phyloP scores from a whole-genome alignment of 2,113 vertebrate species.

The Nothocercus julius region DNA sequence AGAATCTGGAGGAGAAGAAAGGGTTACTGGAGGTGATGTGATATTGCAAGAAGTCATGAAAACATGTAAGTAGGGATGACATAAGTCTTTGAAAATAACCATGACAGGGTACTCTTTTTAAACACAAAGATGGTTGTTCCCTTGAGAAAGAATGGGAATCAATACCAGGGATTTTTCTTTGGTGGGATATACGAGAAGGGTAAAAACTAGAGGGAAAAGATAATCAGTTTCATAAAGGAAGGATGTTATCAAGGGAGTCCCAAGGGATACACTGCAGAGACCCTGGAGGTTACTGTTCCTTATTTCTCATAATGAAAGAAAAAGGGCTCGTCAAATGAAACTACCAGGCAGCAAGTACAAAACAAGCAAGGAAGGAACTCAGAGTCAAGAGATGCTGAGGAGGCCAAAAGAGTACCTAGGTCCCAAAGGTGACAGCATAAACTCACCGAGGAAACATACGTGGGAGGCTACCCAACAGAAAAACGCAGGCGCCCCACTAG shows the following conservation, averaged over 20 bases:
- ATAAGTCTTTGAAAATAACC: background rate
- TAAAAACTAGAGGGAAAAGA: background rate
- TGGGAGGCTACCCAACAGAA: background rate
- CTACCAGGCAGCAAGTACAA: background rate
- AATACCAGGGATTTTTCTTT: background rate
- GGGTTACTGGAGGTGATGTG: background rate
- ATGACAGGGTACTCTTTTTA: background rate
- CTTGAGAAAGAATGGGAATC: background rate
- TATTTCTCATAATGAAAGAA: background rate
- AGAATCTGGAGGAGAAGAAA: background rate
- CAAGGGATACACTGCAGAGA: background rate
- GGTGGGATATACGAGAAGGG: background rate
- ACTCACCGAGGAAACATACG: background rate
- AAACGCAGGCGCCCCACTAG: fast-evolving
- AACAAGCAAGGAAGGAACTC: background rate
- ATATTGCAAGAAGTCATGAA: background rate
- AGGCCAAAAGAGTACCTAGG: background rate
- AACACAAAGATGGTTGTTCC: background rate
- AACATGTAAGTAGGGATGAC: background rate
- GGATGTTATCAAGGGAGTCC: background rate
- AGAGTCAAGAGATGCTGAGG: background rate
- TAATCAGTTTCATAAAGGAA: background rate
- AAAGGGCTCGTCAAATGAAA: background rate
- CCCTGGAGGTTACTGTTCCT: background rate
- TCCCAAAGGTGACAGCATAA: background rate